Evolutionary conservation across 2,888 invertebrate species (phyloP).

Genomic region (Drosophila anomelani): DNA sequence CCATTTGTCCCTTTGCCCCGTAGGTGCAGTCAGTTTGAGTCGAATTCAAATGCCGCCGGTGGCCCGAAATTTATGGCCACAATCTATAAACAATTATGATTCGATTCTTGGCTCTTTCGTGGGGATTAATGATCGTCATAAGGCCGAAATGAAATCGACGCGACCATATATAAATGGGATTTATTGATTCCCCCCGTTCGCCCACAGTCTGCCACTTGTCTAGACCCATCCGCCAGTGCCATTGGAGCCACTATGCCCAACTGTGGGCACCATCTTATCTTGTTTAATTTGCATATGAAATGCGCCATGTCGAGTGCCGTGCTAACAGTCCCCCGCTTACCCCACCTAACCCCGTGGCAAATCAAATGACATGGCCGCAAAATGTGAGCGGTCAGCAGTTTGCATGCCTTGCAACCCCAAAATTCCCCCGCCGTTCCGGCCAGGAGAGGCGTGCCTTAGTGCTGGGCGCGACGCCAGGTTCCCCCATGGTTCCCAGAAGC

Average conservation of each 20-base stretch:
- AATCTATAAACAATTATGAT: slow-evolving; percentile 79
- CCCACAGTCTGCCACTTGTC: slow-evolving; percentile 56
- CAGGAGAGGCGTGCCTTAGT: slow-evolving; percentile 45
- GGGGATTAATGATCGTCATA: slow-evolving; percentile 29
- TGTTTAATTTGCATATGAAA: slow-evolving; percentile 83
- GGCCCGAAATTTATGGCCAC: slow-evolving; percentile 67
- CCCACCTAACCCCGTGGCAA: slow-evolving; percentile 59
- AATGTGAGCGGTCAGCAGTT: slow-evolving; percentile 40
- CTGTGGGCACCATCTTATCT: slow-evolving; percentile 64
- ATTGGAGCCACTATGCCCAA: neutral
- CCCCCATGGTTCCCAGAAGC: slow-evolving; percentile 15
- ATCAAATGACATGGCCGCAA: slow-evolving; percentile 70
- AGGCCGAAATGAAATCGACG: slow-evolving; percentile 36
- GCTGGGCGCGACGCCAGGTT: slow-evolving; percentile 14
- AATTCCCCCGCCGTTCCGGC: slow-evolving; percentile 2
- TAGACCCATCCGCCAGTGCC: slow-evolving; percentile 50
- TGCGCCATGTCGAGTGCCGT: slow-evolving; percentile 58
- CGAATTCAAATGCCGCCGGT: slow-evolving; percentile 66
- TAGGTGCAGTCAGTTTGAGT: slow-evolving; percentile 68
- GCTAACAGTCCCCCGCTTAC: slow-evolving; percentile 40
- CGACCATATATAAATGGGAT: slow-evolving; percentile 49
- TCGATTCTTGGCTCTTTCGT: slow-evolving; percentile 36
- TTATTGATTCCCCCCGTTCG: slow-evolving; percentile 64
- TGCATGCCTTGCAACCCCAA: slow-evolving; percentile 42
- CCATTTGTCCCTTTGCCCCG: slow-evolving; percentile 16